These are phyloP conservation scores for Tillus elongatus DNA, from an alignment of 2,888 invertebrate genomes.

Conservation along the genomic window DNA sequence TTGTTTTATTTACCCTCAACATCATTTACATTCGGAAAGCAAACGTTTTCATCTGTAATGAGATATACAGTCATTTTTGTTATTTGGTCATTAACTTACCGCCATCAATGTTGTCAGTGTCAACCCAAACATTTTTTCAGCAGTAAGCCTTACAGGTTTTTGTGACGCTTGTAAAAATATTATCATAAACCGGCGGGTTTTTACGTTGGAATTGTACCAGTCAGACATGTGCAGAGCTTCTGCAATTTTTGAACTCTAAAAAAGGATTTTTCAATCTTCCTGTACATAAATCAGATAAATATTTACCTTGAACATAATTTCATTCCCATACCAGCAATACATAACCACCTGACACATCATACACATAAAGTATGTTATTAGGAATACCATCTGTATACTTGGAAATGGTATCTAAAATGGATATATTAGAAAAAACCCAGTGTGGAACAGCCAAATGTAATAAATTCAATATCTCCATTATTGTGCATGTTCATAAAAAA, in stretches of 20 bases:
- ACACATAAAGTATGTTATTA: conserved; percentile 21
- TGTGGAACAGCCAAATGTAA: no score
- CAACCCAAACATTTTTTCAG: conserved; percentile 21
- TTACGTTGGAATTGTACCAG: conserved; percentile 20
- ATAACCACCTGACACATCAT: conserved; percentile 24
- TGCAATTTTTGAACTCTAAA: conserved; percentile 22
- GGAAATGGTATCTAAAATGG: conserved; percentile 20
- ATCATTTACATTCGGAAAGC: no score
- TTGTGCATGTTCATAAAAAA: no score
- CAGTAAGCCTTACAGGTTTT: conserved; percentile 17
- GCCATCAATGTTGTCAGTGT: conserved; percentile 23
- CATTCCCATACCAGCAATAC: conserved; percentile 26
- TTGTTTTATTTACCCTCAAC: no score
- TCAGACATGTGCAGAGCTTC: conserved; percentile 22
- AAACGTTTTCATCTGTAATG: no score
- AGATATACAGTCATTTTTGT: no score
- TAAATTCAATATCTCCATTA: no score
- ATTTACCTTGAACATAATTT: background rate
- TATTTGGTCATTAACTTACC: conserved; percentile 19
- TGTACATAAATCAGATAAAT: background rate
- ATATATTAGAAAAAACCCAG: no score
- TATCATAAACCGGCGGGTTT: conserved; percentile 22
- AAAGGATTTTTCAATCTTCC: no score
- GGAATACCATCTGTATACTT: conserved; percentile 18
- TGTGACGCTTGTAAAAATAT: conserved; percentile 25